Evolutionary conservation across 2,888 invertebrate species (phyloP).

Genomic region (Idaea biselata): DNA sequence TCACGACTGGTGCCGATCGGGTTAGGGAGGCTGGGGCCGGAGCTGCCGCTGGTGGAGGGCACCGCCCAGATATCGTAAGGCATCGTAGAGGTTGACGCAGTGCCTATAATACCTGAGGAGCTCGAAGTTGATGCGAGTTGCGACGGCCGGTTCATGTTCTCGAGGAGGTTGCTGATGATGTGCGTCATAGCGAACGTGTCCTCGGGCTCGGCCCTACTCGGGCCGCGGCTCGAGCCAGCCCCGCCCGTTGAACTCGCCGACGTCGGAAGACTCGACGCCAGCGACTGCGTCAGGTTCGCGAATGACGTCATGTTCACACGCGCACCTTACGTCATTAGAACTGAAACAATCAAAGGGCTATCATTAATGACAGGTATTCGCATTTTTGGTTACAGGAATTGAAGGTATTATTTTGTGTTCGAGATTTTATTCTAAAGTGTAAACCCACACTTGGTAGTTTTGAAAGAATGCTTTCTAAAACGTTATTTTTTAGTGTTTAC

Average conservation of each 20-base stretch:
- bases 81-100: slow-evolving; percentile 43
- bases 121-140: slow-evolving; percentile 51
- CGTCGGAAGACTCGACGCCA: slow-evolving; percentile 60
- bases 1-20: slow-evolving; percentile 61
- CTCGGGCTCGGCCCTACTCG: slow-evolving; percentile 50
- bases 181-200: slow-evolving; percentile 66
- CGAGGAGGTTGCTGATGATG: slow-evolving; percentile 77
- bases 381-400: not conserved
- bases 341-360: slow-evolving; percentile 52
- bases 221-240: slow-evolving; percentile 44
- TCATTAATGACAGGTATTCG: not conserved
- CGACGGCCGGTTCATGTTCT: slow-evolving; percentile 74
- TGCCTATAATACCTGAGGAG: slow-evolving; percentile 46
- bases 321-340: slow-evolving; percentile 62
- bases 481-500: no score
- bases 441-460: no score
- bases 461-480: no score
- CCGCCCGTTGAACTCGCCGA: slow-evolving; percentile 52
- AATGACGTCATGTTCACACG: slow-evolving; percentile 64
- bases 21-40: slow-evolving; percentile 57
- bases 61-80: slow-evolving; percentile 70
- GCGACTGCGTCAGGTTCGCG: slow-evolving; percentile 65
- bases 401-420: no score
- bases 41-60: slow-evolving; percentile 59
- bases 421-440: no score